These are phyloP conservation scores for Drosophila novamexicana DNA, from an alignment of 1,140 invertebrate genomes.

Conservation along the genomic window DNA sequence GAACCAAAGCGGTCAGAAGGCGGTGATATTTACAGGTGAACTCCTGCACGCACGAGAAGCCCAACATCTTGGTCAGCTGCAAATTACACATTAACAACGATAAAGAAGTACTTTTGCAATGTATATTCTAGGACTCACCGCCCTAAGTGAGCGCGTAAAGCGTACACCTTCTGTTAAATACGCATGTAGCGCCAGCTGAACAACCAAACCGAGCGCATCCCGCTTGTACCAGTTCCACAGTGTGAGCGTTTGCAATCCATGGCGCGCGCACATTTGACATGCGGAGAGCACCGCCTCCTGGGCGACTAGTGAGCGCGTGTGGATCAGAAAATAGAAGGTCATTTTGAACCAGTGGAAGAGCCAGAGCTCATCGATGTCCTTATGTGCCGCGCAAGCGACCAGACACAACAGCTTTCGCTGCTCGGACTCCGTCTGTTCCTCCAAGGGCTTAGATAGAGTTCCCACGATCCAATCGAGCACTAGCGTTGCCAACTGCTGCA, in stretches of 20 bases:
- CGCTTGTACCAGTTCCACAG: constrained; percentile 89
- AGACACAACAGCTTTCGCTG: constrained; percentile 51
- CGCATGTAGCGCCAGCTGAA: constrained; percentile 86
- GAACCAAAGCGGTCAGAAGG: constrained; percentile 82
- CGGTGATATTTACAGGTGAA: constrained; percentile 80
- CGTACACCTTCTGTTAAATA: constrained; percentile 86
- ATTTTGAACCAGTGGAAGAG: constrained; percentile 87
- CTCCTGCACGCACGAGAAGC: constrained; percentile 76
- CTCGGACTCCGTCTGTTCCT: constrained; percentile 25
- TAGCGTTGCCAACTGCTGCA: constrained; percentile 30
- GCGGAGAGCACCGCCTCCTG: constrained; percentile 87
- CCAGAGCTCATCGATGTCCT: constrained; percentile 82
- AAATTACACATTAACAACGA: neutral
- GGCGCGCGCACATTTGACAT: constrained; percentile 86
- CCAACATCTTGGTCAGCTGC: constrained; percentile 75
- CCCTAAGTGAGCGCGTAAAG: constrained; percentile 78
- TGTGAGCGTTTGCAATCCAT: constrained; percentile 86
- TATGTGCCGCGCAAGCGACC: constrained; percentile 52
- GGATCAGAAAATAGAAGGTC: constrained; percentile 88
- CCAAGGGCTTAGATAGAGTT: constrained; percentile 27
- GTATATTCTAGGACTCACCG: constrained; percentile 75
- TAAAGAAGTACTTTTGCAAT: neutral
- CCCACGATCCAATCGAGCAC: constrained; percentile 42
- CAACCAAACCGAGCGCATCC: constrained; percentile 87
- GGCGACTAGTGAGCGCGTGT: constrained; percentile 87